These are phyloP conservation scores for Eublepharis macularius DNA, from an alignment of 2,113 vertebrate species.

Conservation along the genomic window DNA sequence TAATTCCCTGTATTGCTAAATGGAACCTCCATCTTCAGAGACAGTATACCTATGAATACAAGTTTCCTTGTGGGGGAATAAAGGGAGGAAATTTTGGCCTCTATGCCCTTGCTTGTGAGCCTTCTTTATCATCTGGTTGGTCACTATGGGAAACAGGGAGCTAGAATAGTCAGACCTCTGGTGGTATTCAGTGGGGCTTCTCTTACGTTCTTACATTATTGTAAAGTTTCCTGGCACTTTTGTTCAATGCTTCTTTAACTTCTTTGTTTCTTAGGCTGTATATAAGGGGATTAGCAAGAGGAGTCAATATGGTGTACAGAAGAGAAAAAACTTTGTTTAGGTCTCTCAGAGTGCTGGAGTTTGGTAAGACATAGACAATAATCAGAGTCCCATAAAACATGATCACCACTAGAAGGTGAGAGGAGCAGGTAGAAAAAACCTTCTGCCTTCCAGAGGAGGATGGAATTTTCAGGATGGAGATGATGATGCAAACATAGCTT, in stretches of 20 bases:
- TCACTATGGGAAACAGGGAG: too few relatives aligned
- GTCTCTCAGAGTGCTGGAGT: neutral
- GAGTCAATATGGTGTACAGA: neutral
- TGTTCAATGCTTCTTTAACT: neutral
- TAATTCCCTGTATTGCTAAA: neutral
- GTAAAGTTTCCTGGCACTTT: neutral
- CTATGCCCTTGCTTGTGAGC: too few relatives aligned
- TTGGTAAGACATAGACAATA: neutral
- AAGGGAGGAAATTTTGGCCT: too few relatives aligned
- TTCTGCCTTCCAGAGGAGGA: neutral
- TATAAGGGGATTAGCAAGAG: neutral
- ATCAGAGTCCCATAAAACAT: constrained; percentile 20
- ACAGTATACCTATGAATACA: too few relatives aligned
- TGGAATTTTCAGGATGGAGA: neutral
- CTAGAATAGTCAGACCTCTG: too few relatives aligned
- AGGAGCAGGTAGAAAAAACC: neutral
- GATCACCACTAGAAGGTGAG: neutral
- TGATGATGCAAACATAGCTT: constrained; percentile 8
- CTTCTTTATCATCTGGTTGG: too few relatives aligned
- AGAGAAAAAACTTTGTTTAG: neutral
- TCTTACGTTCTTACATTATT: too few relatives aligned
- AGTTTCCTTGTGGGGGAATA: too few relatives aligned
- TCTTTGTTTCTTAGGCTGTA: neutral
- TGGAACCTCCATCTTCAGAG: neutral
- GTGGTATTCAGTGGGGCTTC: too few relatives aligned